Percentiles rank a stretch among this genome's conserved stretches.
These are phyloP conservation scores for Acanthosepion lycidas DNA, from an alignment of 2,888 invertebrate genomes.

Conservation along the genomic window DNA sequence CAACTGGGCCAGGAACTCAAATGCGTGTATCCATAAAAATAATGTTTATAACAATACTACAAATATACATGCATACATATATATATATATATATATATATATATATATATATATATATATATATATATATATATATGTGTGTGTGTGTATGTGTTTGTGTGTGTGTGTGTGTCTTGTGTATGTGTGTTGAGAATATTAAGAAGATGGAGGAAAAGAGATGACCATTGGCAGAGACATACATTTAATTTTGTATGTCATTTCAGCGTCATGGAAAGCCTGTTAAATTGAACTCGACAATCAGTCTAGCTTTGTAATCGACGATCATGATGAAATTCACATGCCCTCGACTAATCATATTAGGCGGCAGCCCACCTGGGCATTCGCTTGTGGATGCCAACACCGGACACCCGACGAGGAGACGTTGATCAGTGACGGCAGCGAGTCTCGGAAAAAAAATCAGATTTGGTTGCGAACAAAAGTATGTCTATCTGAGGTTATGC, in stretches of 20 bases:
- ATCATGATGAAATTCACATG: neutral
- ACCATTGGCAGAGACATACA: neutral
- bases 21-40: too few relatives aligned
- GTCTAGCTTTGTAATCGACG: neutral
- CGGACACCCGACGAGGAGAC: neutral
- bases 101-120: too few relatives aligned
- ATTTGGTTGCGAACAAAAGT: neutral
- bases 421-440: neutral
- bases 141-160: too few relatives aligned
- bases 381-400: neutral
- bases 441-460: neutral
- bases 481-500: neutral
- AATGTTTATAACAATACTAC: too few relatives aligned
- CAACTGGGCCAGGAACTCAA: too few relatives aligned
- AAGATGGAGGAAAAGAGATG: neutral
- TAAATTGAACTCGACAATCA: neutral
- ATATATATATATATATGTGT: too few relatives aligned
- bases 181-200: too few relatives aligned
- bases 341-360: neutral
- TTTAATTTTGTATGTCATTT: neutral
- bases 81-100: too few relatives aligned
- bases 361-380: neutral
- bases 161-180: too few relatives aligned
- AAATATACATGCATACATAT: too few relatives aligned
- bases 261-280: neutral